A percentile compares a stretch with the other conserved stretches of the same genome.
Conservation (phyloP, 2,888 invertebrate genomes). For the Molorchus minor region DNA sequence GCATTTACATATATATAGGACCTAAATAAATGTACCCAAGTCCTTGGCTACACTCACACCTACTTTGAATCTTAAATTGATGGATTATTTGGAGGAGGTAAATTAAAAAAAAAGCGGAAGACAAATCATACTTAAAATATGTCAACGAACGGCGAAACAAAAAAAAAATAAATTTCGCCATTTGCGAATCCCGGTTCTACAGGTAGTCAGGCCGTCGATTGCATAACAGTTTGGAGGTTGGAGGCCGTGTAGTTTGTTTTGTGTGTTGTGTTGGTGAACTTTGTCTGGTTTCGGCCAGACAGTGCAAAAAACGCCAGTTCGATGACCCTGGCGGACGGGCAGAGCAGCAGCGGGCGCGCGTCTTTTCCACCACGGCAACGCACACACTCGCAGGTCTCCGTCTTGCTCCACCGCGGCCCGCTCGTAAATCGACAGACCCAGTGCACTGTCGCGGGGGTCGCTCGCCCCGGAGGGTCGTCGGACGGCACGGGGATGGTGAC, state of each 20-base stretch:
- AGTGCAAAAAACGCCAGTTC: constrained; percentile 45
- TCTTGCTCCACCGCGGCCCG: constrained; percentile 8
- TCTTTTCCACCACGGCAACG: constrained; percentile 4
- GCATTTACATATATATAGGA: too few species aligned
- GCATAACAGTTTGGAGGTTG: constrained; percentile 16
- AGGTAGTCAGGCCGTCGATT: constrained; percentile 13
- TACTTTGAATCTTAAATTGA: too few species aligned
- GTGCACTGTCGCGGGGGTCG: constrained; percentile 11
- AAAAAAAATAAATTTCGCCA: background rate
- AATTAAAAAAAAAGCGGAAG: too few species aligned
- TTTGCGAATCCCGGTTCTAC: background rate
- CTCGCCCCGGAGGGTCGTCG: background rate
- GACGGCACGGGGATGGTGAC: background rate
- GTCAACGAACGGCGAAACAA: too few species aligned
- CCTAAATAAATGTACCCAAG: too few species aligned
- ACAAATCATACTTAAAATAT: too few species aligned
- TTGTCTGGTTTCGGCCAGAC: constrained; percentile 47
- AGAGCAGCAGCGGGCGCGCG: constrained; percentile 22
- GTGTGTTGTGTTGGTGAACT: constrained; percentile 38
- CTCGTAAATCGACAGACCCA: constrained; percentile 22
- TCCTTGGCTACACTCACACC: too few species aligned
- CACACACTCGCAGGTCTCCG: background rate
- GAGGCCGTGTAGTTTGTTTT: constrained; percentile 21
- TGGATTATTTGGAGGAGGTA: too few species aligned
- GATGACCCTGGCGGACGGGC: constrained; percentile 35